Base-by-base conservation (phyloP, 2,888 invertebrate genomes). In the Xylota segnis region DNA sequence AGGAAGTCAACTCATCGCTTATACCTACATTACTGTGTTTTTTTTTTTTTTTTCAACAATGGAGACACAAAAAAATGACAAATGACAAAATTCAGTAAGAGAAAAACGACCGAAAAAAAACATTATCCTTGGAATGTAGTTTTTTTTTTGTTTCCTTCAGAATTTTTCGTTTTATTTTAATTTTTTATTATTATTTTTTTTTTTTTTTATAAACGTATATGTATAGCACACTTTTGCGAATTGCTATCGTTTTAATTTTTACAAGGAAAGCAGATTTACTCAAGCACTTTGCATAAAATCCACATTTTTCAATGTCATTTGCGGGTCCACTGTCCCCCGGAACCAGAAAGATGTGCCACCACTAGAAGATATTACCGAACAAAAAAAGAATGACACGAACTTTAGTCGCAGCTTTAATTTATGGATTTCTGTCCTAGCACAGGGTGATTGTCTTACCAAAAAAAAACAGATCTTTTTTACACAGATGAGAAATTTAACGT, bases 231-330 rank as follows among this genome's bases (percentile, higher is more conserved):
- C 61, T 82, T 59, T 27, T 66, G 37, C 18, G 68, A 81, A 74
- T 56, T 50, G 61, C 76, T 76, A 71, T 81, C 76, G 72, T 82
- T 86, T 82, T 82, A 82, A 86, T 86, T 86, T 82, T 81, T 86
- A 76, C 81, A 81, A 68, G 58, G 40, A 72, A 72, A 72, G 71
- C 81, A 86, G 76, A 81, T 86, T 86, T 72, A 66, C 76, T 71
- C 76, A 63, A 76, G 76, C 68, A 82, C 76, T 88, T 90, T 90
- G 91, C 91, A 91, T 91, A 91, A 91, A 91, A 90, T 91, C 89
- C 89, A 89, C 91, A 91, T 91, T 90, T 91, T 90, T 91, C 91
- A 91, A 90, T 90, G 91, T 90, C 91, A 91, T 58, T 87, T 88
- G 88, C 89, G 76, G 72, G 82, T 68, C 66, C 47, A 82, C 71